Percentiles rank a stretch among this genome's conserved stretches.
These are phyloP conservation scores for Rhopilema esculentum DNA, from an alignment of 30 jellyfish, hydroid and myxozoan species.

Conservation along the genomic window DNA sequence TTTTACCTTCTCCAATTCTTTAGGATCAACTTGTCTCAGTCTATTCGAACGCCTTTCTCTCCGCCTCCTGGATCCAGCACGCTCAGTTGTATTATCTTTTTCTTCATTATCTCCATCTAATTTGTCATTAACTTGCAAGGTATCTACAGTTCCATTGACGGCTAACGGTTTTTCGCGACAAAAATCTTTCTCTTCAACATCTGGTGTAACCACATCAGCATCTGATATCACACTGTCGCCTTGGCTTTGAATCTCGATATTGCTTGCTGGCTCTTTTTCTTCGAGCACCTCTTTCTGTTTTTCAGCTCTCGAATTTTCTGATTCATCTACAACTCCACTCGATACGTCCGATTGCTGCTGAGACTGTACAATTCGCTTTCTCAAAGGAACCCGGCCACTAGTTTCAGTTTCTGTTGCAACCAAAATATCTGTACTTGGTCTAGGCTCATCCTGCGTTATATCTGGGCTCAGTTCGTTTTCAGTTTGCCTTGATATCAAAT, in stretches of 20 bases:
- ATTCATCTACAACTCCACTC: not conserved
- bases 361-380: not conserved
- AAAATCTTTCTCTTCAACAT: not conserved
- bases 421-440: not conserved
- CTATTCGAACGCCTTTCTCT: constrained; percentile 70
- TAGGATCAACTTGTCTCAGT: constrained; percentile 61
- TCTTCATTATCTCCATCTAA: constrained; percentile 28
- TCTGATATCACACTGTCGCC: not conserved
- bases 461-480: not conserved
- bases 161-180: not conserved
- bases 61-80: constrained; percentile 64
- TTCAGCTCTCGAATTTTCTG: not conserved
- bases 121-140: not conserved
- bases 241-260: not conserved
- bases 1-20: constrained; percentile 45
- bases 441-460: not conserved
- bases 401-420: not conserved
- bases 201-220: not conserved
- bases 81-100: constrained; percentile 32
- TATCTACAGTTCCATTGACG: not conserved
- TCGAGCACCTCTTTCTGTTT: not conserved
- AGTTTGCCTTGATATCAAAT: not conserved
- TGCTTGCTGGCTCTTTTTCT: not conserved
- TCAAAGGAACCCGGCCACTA: not conserved
- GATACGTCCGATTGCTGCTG: not conserved